Evolutionary conservation across 2,888 invertebrate species (phyloP), one percentile per base, ranked within the genome.

Genomic region (Gibbula magus): DNA sequence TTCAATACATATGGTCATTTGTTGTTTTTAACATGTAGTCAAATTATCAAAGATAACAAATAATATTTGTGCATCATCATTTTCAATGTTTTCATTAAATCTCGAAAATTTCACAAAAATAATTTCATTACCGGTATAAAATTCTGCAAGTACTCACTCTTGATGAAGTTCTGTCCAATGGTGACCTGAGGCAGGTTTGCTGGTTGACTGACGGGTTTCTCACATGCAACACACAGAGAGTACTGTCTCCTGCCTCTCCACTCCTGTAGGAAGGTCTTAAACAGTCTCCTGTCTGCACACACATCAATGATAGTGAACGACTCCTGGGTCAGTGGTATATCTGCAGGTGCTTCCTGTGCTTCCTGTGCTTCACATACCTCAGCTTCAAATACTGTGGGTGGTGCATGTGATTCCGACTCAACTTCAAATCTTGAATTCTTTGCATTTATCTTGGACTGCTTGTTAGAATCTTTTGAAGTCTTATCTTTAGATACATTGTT

Each of bases 201-300:
- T 13, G 81, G 84, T 79, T 81, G 81, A 10, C 45, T 13, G 13
- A 45, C 45, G 13, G 45, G 45, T 77, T 85, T 89, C 81, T 92
- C 93, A 90, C 93, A 93, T 3, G 93, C 93, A 25, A 93, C 25
- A 67, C 91, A 88, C 32, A 93, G 54, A n/a, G 92, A 84, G 86
- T 90, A 93, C 25, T 80, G 77, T 5, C 80, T 79, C 82, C 91
- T 87, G 0, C 82, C 84, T 35, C 84, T 84, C 93, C 93, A 92
- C 79, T 93, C 92, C 56, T 85, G 79, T 8, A 92, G 79, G 83
- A 93, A 93, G 0, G 87, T 89, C 39, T 90, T 84, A 83, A 93
- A 93, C 67, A 92, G 81, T 16, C 81, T 61, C 51, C 83, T 84
- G 81, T 91, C 84, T 0, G 90, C 87, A 80, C 92, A 89, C 8